Base-by-base conservation (phyloP, 2,113 vertebrate genomes). In the Stigmatopora nigra region DNA sequence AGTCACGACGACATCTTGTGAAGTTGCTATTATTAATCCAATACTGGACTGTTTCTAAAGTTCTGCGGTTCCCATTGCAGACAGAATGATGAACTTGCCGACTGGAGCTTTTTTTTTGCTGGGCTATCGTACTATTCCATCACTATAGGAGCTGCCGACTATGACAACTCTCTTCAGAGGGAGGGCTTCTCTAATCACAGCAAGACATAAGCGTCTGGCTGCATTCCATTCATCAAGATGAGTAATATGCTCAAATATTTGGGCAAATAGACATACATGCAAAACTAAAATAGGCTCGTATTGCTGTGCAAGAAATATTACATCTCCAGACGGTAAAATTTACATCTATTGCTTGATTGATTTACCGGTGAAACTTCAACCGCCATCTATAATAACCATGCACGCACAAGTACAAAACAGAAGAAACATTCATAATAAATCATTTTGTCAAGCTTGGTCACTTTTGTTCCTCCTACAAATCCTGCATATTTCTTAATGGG, bases 21-120 rank as follows among this genome's bases (percentile, higher is more conserved):
- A 86, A 78, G 69, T 78, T 77, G 17, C 22, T 77, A 64, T 78
- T 81, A 86, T 88, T 81, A 76, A 83, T 87, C 70, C 70, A 25
- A 53, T 45, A 12, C 68, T 72, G 78, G 6, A 45, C 75, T 72
- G n/a, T 61, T 61, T 44, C 58, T 61, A 10, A 38, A 61, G 36
- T 61, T 61, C 11, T 41, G 16, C 10, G 7, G 17, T 17, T 59
- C 70, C 59, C 69, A 61, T 71, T 53, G 59, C 49, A 47, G 62
- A 77, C 63, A 60, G 71, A 80, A 79, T 84, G 84, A 88, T 80
- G 72, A 82, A 88, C 83, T 56, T 64, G 72, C 59, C 63, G 45
- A 66, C 78, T 59, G 20, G 55, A 65, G 45, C 70, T 69, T 73
- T 83, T 73, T 83, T 78, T 11, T 31, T 20, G 57, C 74, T 67